Base-by-base conservation (phyloP, 2,797 vertebrate genomes). In the Champsocephalus gunnari region DNA sequence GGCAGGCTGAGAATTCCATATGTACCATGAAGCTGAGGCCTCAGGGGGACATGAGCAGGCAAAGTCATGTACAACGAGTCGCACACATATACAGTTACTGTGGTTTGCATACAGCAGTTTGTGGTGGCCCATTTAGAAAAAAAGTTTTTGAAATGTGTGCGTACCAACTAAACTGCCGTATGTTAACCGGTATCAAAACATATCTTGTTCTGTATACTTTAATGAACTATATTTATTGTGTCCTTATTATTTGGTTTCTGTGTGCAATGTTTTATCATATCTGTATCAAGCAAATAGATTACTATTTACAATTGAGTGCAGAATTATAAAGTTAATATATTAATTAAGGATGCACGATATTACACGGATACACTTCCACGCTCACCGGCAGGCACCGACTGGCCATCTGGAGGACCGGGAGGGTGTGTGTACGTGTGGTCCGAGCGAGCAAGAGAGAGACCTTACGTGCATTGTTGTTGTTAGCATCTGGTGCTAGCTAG, bases 1-100 rank as follows among this genome's bases (percentile, higher is more conserved):
- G 66, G 48, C 74, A 71, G 66, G 45, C 74, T 38, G 49, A 81
- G 66, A 76, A 84, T 75, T 88, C 75, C 80, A 75, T 85, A 67
- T 79, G 75, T 56, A 53, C 62, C 47, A 70, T 80, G 70, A 77
- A 55, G 66, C 50, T 34, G 50, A 45, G 77, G 77, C 80, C 56
- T 67, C n/a, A 3, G 5, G 24, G 58, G 64, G 32, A 9, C 12
- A 34, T 47, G 16, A 63, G n/a, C 50, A 49, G 64, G 62, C 43
- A 53, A 55, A 73, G 56, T 50, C 45, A 8, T 57, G 50, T 62
- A 59, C 50, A 71, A 21, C 64, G 61, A 82, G 58, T 77, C 49
- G 49, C 48, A 64, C 58, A 54, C 66, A 58, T 72, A 56, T 51
- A 50, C 54, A 62, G 34, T 65, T 70, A 14, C 45, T 34, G 34